These are phyloP conservation scores for Irena cyanogastra DNA, from an alignment of 2,113 vertebrate genomes.

Conservation along the genomic window DNA sequence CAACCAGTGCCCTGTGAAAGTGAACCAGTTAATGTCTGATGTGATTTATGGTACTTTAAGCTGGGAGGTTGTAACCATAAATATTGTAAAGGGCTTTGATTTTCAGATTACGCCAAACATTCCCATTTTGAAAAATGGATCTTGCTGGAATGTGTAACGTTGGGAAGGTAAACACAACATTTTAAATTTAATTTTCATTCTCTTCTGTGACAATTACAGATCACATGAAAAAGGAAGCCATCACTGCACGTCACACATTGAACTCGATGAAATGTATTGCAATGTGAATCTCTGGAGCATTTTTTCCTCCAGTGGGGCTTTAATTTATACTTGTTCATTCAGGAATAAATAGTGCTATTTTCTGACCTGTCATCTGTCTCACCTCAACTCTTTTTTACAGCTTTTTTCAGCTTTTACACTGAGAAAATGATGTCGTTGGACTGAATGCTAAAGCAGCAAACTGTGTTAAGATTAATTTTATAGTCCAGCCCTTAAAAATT, in stretches of 20 bases:
- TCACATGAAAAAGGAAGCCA: not conserved
- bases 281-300: not conserved
- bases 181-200: not conserved
- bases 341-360: not conserved
- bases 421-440: not conserved
- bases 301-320: not conserved
- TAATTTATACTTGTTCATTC: not conserved
- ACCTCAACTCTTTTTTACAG: not conserved
- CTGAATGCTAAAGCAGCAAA: not conserved
- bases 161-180: not conserved
- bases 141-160: not conserved
- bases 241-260: not conserved
- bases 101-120: not conserved
- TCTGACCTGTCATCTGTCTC: not conserved
- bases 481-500: not conserved
- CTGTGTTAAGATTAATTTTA: not conserved
- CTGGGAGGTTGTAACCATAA: not conserved
- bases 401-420: not conserved
- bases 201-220: not conserved
- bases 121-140: not conserved
- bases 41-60: slow-evolving; percentile 22
- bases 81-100: not conserved
- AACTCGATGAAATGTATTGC: not conserved
- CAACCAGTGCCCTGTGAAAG: not conserved
- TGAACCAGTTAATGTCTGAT: not conserved